Conservation (phyloP, 2,113 vertebrate species). For the Cyprinodon variegatus region DNA sequence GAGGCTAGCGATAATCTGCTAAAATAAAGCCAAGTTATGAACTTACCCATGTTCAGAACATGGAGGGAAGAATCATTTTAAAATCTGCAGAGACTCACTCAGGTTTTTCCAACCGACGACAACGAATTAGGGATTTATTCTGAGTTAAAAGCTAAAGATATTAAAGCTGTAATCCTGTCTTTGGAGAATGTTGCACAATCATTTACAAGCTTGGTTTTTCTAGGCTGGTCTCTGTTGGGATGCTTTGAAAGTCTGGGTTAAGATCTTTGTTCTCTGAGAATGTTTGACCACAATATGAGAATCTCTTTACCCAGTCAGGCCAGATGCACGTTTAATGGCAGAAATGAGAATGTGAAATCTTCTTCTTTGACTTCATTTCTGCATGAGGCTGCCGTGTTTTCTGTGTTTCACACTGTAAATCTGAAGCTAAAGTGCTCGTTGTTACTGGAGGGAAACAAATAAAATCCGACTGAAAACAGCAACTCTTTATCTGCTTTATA, state of each 20-base stretch:
- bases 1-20: too few species aligned
- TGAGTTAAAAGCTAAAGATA: slow-evolving; percentile 17
- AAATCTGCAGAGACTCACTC: not conserved
- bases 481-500: not conserved
- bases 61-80: not conserved
- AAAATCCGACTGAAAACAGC: not conserved
- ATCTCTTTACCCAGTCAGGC: too few species aligned
- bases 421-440: not conserved
- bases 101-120: not conserved
- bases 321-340: not conserved
- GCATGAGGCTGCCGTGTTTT: not conserved
- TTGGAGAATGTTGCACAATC: not conserved
- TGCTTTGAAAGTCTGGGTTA: not conserved
- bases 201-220: not conserved
- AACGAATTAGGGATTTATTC: slow-evolving; percentile 9
- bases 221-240: not conserved
- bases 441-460: not conserved
- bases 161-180: slow-evolving; percentile 8
- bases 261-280: not conserved
- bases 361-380: too few species aligned
- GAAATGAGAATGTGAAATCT: not conserved
- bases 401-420: not conserved
- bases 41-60: not conserved
- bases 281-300: too few species aligned
- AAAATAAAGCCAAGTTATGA: too few species aligned